These are phyloP conservation scores for Phalacrocorax brasilianus DNA, from an alignment of 2,113 vertebrate genomes.

Conservation along the genomic window DNA sequence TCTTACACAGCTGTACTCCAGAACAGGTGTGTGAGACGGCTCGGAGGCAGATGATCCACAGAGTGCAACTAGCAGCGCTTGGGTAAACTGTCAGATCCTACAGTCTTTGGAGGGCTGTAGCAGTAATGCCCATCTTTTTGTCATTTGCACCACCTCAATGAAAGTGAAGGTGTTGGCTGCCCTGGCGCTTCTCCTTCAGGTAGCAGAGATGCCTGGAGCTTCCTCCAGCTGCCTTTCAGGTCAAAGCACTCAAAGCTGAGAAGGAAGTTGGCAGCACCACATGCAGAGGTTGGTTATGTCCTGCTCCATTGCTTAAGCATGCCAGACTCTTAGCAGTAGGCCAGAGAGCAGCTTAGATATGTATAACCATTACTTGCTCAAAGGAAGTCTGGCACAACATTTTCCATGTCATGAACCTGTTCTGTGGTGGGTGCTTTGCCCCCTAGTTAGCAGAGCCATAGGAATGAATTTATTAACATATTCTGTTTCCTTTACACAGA, in stretches of 20 bases:
- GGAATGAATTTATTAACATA: background rate
- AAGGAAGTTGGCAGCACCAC: background rate
- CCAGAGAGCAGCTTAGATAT: background rate
- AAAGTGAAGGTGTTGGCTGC: background rate
- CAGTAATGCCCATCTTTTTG: background rate
- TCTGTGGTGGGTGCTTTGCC: background rate
- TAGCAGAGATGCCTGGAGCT: background rate
- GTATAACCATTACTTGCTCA: background rate
- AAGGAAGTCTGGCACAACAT: background rate
- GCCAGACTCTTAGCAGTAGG: background rate
- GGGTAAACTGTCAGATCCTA: background rate
- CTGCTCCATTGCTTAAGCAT: background rate
- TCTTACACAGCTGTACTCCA: constrained; percentile 30
- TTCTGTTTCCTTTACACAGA: constrained; percentile 15
- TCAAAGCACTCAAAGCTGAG: background rate
- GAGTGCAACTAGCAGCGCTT: background rate
- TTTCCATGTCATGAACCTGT: background rate
- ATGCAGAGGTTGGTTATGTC: background rate
- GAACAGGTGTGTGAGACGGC: constrained; percentile 42
- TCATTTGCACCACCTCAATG: background rate
- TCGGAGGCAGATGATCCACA: background rate
- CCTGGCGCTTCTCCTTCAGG: background rate
- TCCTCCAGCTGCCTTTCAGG: background rate
- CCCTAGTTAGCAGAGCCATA: background rate
- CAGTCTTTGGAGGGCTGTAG: background rate